Base-by-base conservation (phyloP, 2,888 invertebrate genomes). In the Branchipolynoe longqiensis region DNA sequence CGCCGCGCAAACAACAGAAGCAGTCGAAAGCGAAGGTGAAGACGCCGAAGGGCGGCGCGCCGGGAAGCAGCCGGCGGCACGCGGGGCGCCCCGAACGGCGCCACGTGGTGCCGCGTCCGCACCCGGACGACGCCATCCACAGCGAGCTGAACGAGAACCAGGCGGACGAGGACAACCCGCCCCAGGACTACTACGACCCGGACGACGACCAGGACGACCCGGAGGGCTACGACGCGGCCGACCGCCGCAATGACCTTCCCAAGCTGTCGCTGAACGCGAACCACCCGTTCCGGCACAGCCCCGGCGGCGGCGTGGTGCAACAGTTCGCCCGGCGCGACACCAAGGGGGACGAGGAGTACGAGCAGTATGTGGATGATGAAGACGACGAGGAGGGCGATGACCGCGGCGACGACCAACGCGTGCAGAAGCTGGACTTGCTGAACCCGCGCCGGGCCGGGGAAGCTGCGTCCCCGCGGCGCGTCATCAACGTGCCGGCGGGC, bases 261-360 rank as follows among this genome's bases (percentile, higher is more conserved):
- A 78, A 78, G 25, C 48, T 78, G 28, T 78, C 78, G 4, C 78
- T 78, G 48, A 40, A 31, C 14, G 62, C n/a, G 22, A 12, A 78
- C 78, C 41, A 22, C 54, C 78, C 31, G 28, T 78, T 78, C 28
- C 18, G 78, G 54, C 78, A 78, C 28, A 18, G 3, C 41, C 8
- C 69, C 36, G 28, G 1, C 12, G 62, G 25, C 28, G 28, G 14
- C 3, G 36, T 33, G 36, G 69, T 8, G 69, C 36, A 69, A 33
- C 14, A 14, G 69, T 69, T 69, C 36, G 69, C 33, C 36, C 69
- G 69, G 28, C 41, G 78, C 1, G 41, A 14, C 48, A 78, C 12
- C 41, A 41, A 78, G 78, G 78, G 41, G 31, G 84, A 74, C n/a
- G 84, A 84, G 36, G 84, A 84, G 41, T 84, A 84, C 33, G 74